Evolutionary conservation across 2,797 vertebrate species (phyloP).

Genomic region (Avahi laniger): DNA sequence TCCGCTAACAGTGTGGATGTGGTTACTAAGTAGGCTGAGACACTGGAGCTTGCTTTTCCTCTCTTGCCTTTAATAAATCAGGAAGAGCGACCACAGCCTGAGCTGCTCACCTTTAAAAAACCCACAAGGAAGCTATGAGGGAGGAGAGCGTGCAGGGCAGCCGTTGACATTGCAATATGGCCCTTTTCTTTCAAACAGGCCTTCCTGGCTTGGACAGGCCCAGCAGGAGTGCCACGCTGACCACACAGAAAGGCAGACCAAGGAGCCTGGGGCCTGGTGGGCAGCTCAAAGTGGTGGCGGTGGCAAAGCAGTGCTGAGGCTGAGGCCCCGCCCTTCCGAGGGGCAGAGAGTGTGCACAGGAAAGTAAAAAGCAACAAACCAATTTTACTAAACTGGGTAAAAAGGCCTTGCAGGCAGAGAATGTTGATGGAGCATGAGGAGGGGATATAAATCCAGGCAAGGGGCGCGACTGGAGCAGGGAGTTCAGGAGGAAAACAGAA

Average conservation of each 20-base stretch:
- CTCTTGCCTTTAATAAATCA: constrained; percentile 68
- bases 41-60: constrained; percentile 48
- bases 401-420: background rate
- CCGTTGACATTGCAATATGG: background rate
- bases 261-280: background rate
- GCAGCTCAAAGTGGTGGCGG: background rate
- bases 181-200: background rate
- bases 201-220: background rate
- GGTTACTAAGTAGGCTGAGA: constrained; percentile 69
- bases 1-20: constrained; percentile 3
- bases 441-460: too few relatives aligned
- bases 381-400: background rate
- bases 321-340: background rate
- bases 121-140: background rate
- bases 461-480: too few relatives aligned
- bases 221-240: background rate
- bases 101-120: background rate
- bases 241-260: background rate
- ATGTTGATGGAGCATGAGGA: background rate
- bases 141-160: background rate
- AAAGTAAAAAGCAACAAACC: background rate
- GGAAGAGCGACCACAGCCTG: background rate
- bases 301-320: background rate
- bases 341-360: background rate
- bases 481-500: background rate